A percentile compares a stretch with the other conserved stretches of the same genome.
phyloP scores from a whole-genome alignment of 2,113 vertebrate species.

The Dromas ardeola region DNA sequence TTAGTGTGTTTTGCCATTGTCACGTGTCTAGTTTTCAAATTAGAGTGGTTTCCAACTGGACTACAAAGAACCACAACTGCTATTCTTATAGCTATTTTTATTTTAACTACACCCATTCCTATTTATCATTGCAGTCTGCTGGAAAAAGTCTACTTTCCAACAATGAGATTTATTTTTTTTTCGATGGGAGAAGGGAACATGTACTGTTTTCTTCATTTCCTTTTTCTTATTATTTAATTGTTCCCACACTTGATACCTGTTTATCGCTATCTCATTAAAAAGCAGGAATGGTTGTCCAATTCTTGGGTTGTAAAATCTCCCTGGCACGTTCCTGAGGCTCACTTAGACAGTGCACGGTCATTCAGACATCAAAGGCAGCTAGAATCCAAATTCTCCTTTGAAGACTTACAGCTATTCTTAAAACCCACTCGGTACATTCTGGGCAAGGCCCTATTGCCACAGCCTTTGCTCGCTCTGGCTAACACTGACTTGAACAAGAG shows the following conservation, averaged over 20 bases:
- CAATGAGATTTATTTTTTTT: background rate
- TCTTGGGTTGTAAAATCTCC: background rate
- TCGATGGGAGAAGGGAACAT: background rate
- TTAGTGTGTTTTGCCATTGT: conserved; percentile 19
- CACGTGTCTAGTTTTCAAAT: conserved; percentile 34
- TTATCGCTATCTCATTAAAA: conserved; percentile 7
- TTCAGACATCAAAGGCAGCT: background rate
- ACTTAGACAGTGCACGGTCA: background rate
- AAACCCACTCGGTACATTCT: background rate
- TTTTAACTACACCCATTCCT: conserved; percentile 7
- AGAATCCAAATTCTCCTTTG: background rate
- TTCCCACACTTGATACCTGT: background rate
- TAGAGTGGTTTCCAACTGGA: conserved; percentile 1
- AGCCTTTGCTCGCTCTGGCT: background rate
- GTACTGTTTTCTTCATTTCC: background rate
- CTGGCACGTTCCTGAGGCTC: background rate
- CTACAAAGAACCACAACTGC: conserved; percentile 17
- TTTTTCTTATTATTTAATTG: conserved; percentile 32
- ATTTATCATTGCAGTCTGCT: background rate
- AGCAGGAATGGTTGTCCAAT: background rate
- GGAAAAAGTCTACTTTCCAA: background rate
- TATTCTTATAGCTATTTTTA: conserved; percentile 13
- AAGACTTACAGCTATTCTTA: background rate
- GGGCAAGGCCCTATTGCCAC: background rate
- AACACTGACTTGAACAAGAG: background rate